Evolutionary conservation across 1,140 invertebrate genomes (phyloP).

Genomic region (Lordiphosa clarofinis): DNA sequence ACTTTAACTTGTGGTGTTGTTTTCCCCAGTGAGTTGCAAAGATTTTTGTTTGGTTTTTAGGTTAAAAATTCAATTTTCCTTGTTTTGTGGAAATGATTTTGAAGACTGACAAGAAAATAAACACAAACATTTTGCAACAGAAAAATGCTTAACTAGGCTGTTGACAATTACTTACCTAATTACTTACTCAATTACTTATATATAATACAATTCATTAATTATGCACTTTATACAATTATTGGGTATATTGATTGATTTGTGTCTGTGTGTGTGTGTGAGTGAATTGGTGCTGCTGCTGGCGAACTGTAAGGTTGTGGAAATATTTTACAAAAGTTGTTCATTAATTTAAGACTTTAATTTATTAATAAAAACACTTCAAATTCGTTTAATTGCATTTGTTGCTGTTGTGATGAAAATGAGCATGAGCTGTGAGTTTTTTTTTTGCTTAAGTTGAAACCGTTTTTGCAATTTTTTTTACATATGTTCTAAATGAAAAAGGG

Average conservation of each 20-base stretch:
- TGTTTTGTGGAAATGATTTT: conserved; percentile 22
- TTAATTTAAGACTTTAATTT: conserved; percentile 13
- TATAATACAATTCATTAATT: too few species aligned
- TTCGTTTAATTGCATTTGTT: conserved; percentile 46
- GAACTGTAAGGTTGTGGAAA: conserved; percentile 36
- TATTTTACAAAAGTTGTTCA: conserved; percentile 59
- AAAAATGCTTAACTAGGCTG: conserved; percentile 47
- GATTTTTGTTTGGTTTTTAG: conserved; percentile 41
- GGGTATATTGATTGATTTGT: conserved; percentile 19
- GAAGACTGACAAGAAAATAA: conserved; percentile 49
- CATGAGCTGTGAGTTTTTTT: conserved; percentile 18
- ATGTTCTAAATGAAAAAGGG: conserved; percentile 28
- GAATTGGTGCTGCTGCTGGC: conserved; percentile 25
- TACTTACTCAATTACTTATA: too few species aligned
- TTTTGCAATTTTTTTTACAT: conserved; percentile 29
- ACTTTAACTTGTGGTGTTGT: conserved; percentile 77
- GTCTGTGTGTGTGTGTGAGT: conserved; percentile 8
- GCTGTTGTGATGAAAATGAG: conserved; percentile 37
- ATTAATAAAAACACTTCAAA: conserved; percentile 36
- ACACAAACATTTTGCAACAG: conserved; percentile 53
- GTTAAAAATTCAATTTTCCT: conserved; percentile 66
- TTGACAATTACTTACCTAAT: not conserved
- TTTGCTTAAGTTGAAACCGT: conserved; percentile 58
- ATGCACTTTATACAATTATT: not conserved
- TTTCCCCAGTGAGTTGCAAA: conserved; percentile 78